Evolutionary conservation across 2,888 invertebrate genomes (phyloP), one percentile per base, ranked within the genome.

Genomic region (Mythimna impura): DNA sequence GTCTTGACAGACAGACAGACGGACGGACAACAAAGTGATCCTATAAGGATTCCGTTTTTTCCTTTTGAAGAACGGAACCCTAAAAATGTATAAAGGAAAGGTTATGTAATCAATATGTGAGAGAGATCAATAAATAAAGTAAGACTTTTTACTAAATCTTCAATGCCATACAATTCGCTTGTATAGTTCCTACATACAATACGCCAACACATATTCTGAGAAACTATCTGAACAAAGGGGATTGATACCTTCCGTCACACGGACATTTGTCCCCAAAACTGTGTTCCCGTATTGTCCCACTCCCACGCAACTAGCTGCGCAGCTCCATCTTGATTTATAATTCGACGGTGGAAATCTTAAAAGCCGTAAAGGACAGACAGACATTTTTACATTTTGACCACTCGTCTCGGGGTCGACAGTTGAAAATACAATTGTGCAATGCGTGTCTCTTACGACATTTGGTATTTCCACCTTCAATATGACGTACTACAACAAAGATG

Each of bases 301-400:
- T 84, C 80, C 80, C 77, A 85, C 78, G 83, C 78, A 80, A 78
- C 71, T 78, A 77, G n/a, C n/a, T 6, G 40, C 14, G 10, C 71
- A 67, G 68, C 78, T 70, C 10, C 30, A 47, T 71, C 73, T 61
- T 80, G 82, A 84, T 81, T 80, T 82, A 83, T 78, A 61, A 14
- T 47, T 47, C 61, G 40, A 22, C 14, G 22, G 7, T 36, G 7
- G 1, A 12, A 40, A 60, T 14, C n/a, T 34, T 6, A 36, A 60
- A 60, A n/a, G n/a, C n/a, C n/a, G n/a, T 36, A 36, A 43, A 14
- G 5, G 14, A 43, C 43, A 43, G 4, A 60, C 10, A 3, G 10
- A 36, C 8, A 14, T 22, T 22, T 22, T 36, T 22, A 4, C 1
- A 40, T 22, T 7, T 40, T 40, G 0, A 61, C 14, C 61, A 40